Evolutionary conservation across 2,113 vertebrate species (phyloP).

Genomic region (Polypterus bichir): DNA sequence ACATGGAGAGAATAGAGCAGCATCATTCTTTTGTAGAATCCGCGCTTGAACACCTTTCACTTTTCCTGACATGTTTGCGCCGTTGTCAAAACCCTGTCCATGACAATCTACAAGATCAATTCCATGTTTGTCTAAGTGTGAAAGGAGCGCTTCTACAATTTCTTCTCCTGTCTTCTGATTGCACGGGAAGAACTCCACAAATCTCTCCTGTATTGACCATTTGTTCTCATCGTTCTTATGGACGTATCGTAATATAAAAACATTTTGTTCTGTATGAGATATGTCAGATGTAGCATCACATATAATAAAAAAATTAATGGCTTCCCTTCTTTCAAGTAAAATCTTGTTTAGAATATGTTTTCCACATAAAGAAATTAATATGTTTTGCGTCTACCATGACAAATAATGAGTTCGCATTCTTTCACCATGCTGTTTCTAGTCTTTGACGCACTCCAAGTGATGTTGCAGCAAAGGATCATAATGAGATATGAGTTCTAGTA

Average conservation of each 20-base stretch:
- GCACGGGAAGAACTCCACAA: conserved; percentile 6
- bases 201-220: conserved; percentile 11
- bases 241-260: conserved; percentile 7
- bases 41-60: conserved; percentile 13
- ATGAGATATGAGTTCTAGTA: no score
- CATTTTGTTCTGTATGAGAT: conserved; percentile 10
- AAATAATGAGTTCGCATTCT: conserved; percentile 1
- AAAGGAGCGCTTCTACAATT: conserved; percentile 10
- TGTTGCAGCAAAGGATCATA: no score
- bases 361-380: conserved; percentile 5
- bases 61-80: conserved; percentile 20
- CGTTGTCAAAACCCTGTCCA: conserved; percentile 20
- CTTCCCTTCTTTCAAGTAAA: background rate
- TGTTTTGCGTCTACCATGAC: conserved; percentile 5
- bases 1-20: no score
- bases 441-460: no score
- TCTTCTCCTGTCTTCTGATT: conserved; percentile 13
- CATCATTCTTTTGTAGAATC: conserved; percentile 13
- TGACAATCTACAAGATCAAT: conserved; percentile 11
- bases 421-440: no score
- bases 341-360: conserved; percentile 5
- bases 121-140: conserved; percentile 1
- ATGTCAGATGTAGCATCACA: conserved; percentile 4
- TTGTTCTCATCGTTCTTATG: background rate
- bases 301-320: background rate